These are phyloP conservation scores for Antigone vipio DNA, from an alignment of 2,113 vertebrate species.

Conservation along the genomic window DNA sequence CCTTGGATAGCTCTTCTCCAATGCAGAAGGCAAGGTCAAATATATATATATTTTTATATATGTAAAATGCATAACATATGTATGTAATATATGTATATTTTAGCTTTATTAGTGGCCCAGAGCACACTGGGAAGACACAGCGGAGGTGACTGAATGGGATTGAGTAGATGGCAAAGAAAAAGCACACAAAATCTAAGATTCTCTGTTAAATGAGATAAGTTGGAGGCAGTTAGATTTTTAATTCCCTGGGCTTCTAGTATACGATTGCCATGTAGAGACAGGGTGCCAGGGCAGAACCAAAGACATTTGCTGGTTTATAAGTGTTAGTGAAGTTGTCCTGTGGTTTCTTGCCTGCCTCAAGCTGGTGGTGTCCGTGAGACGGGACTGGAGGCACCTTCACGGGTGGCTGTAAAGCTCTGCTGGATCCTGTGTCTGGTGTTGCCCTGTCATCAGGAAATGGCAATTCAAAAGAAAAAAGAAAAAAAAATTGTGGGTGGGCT, in stretches of 20 bases:
- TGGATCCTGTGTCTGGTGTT: neutral
- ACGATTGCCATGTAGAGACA: neutral
- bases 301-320: neutral
- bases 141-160: neutral
- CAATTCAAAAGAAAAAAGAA: neutral
- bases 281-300: neutral
- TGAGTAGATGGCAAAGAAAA: neutral
- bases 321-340: neutral
- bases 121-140: rapidly evolving
- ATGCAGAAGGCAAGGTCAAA: neutral
- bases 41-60: neutral
- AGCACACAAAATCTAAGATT: neutral
- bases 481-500: neutral
- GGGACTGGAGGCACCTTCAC: neutral
- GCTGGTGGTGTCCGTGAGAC: neutral
- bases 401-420: neutral
- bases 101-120: neutral
- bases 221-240: neutral
- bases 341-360: neutral
- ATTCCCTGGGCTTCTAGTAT: neutral
- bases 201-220: neutral
- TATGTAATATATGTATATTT: neutral
- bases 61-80: neutral
- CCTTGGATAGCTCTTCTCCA: neutral
- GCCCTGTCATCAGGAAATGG: neutral